Evolutionary conservation across 2,797 vertebrate species (phyloP).

Genomic region (Rachycentron canadum): DNA sequence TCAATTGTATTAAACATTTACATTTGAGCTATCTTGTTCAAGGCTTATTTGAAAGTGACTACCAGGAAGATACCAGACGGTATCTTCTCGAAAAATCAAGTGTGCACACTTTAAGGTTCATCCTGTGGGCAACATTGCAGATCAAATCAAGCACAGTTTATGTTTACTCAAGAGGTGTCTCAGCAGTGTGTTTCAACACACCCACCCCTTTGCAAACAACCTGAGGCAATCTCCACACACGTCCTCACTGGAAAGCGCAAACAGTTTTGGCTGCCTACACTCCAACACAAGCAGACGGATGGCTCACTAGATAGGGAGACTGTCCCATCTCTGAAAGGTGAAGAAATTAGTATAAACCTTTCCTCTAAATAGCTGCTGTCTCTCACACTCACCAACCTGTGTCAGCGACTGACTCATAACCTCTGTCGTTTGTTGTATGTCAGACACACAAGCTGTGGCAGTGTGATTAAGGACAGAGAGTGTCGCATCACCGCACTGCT

Average conservation of each 20-base stretch:
- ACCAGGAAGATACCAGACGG: too few species aligned
- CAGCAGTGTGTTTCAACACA: slow-evolving; percentile 58
- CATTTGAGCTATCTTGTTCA: slow-evolving; percentile 9
- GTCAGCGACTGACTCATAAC: slow-evolving; percentile 66
- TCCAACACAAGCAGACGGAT: slow-evolving; percentile 47
- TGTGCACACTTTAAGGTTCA: slow-evolving; percentile 28
- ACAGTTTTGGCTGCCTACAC: slow-evolving; percentile 59
- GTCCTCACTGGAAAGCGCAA: slow-evolving; percentile 62
- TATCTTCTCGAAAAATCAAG: slow-evolving; percentile 11
- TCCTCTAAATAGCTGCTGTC: slow-evolving; percentile 62
- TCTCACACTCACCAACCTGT: slow-evolving; percentile 47
- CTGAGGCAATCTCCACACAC: slow-evolving; percentile 63
- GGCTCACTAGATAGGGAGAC: slow-evolving; percentile 30
- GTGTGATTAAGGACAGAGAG: slow-evolving; percentile 65
- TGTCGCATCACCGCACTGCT: slow-evolving; percentile 33
- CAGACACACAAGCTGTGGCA: slow-evolving; percentile 62
- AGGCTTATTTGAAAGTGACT: slow-evolving; percentile 13
- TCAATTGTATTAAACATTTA: slow-evolving; percentile 12
- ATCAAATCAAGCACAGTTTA: slow-evolving; percentile 58
- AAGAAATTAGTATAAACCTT: slow-evolving; percentile 45
- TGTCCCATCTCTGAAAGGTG: slow-evolving; percentile 49
- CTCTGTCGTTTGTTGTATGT: slow-evolving; percentile 43
- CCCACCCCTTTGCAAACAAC: slow-evolving; percentile 70
- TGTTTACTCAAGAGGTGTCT: slow-evolving; percentile 69
- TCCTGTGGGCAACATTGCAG: slow-evolving; percentile 46